Evolutionary conservation across 23 tunicate species (phyloP).

Genomic region (Aplidium turbinatum): DNA sequence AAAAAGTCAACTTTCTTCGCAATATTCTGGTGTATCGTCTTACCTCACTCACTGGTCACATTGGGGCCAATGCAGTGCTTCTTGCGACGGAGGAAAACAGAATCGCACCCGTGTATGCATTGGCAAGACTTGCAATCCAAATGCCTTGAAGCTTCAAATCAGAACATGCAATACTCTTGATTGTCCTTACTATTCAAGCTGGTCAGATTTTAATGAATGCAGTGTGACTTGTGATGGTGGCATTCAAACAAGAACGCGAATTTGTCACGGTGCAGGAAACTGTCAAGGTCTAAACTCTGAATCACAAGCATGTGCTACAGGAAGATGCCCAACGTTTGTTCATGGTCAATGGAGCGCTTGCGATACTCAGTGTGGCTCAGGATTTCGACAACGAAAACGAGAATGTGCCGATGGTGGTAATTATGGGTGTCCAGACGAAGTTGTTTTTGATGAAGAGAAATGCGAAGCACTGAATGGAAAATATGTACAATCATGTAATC

Average conservation of each 20-base stretch:
- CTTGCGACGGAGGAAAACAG: slow-evolving; percentile 41
- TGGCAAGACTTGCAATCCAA: slow-evolving; percentile 29
- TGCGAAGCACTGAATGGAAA: too few species aligned
- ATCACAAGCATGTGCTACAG: neutral
- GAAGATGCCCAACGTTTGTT: slow-evolving; percentile 6
- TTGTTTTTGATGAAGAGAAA: too few species aligned
- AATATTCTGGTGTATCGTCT: slow-evolving; percentile 46
- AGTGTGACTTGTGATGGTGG: slow-evolving; percentile 15
- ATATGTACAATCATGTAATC: too few species aligned
- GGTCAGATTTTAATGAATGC: slow-evolving; percentile 19
- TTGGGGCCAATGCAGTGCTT: slow-evolving; percentile 34
- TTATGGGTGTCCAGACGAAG: slow-evolving; percentile 6
- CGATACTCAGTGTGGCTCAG: neutral
- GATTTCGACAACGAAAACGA: neutral
- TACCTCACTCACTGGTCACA: slow-evolving; percentile 38
- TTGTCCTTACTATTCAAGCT: slow-evolving; percentile 31
- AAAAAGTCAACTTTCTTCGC: slow-evolving; percentile 5
- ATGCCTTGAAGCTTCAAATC: slow-evolving; percentile 17
- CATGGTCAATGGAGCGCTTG: neutral
- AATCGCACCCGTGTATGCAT: slow-evolving; percentile 39
- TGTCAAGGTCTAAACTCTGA: slow-evolving; percentile 1
- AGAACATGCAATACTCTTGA: slow-evolving; percentile 43
- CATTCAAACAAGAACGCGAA: neutral
- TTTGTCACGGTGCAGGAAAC: neutral
- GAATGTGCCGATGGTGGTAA: neutral